Evolutionary conservation across 2,888 invertebrate genomes (phyloP), one percentile per base, ranked within the genome.

Genomic region (Drosophila testacea): DNA sequence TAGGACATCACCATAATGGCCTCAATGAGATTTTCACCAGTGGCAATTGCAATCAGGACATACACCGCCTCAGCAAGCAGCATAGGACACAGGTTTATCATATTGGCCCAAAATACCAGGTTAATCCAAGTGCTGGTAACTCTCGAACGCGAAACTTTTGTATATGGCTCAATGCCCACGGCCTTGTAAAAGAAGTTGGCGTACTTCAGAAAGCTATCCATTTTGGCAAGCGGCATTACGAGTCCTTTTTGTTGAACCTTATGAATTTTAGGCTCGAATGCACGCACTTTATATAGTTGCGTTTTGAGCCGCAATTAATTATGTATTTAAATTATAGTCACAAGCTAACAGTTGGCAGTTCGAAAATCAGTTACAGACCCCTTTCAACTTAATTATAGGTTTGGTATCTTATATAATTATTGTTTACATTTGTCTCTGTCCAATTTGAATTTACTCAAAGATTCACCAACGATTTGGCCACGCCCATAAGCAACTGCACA

Each of bases 1-100:
- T 89, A 92, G 0, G 91, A 89, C 66, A 89, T 79, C 0, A 85
- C 80, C 47, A 83, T 87, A 4, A 88, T 89, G 32, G 88, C 89
- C 38, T 91, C 90, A 0, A 90, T 16, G 6, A 91, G 81, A 5
- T 88, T 65, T n/a, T 79, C 68, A 0, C 80, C 78, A 2, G 72
- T 66, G 6, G 39, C 64, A 0, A 90, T 41, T 0, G 89, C 81
- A 13, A 77, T 38, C n/a, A 76, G 34, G 4, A 91, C 78, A 62
- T 81, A 91, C 0, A 78, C n/a, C 1, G 83, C 4, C 67, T 91
- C 91, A 9, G 72, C 78, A 3, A 82, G 0, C 2, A 86, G 47
- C 9, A 67, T 66, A 0, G 69, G 0, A 22, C 65, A 67, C 2
- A 91, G 63, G 56, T 91, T 91, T 0, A 81, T 42, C 0, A 81